Evolutionary conservation across 2,113 vertebrate genomes (phyloP), one percentile per base, ranked within the genome.

Genomic region (Vidua macroura): DNA sequence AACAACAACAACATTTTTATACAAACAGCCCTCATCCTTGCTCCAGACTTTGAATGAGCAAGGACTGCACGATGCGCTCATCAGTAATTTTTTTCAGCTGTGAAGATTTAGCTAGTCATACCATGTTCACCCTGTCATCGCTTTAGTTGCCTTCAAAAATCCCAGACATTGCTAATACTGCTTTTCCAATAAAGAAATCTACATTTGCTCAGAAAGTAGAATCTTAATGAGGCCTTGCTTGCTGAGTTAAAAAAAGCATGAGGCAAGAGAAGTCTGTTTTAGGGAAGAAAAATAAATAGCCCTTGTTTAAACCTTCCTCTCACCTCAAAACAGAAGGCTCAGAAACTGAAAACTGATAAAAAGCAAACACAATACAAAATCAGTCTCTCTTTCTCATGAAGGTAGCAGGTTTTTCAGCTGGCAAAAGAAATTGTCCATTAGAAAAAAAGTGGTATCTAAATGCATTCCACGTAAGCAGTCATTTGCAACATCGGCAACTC

Each of bases 11-110:
- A 46, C 21, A 49, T n/a, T 28, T 44, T 25, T 22, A 52, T 23
- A 11, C 15, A 33, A 55, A 13, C 39, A 78, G 35, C 48, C 13
- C 9, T 60, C 8, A 4, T 14, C 44, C 49, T 35, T 31, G 22
- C 52, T 24, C 25, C 44, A 55, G 73, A 27, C 48, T 31, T 33
- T 27, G 69, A 77, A 48, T 9, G 16, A 78, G 52, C 3, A 5
- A 86, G 30, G 39, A 31, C 24, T 52, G 30, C 52, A 33, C 0
- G 0, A n/a, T 1, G 10, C 0, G 8, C 74, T 72, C 13, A 1
- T 15, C 41, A 33, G 33, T 33, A 43, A 44, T 56, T 48, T 76
- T 55, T 66, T 51, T 55, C 23, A 86, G 18, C 55, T 27, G 19
- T 13, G 8, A 82, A 76, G 22, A 64, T 56, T 53, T 35, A 77